phyloP scores from a whole-genome alignment of 1,140 invertebrate genomes.

The Zaprionus lachaisei region DNA sequence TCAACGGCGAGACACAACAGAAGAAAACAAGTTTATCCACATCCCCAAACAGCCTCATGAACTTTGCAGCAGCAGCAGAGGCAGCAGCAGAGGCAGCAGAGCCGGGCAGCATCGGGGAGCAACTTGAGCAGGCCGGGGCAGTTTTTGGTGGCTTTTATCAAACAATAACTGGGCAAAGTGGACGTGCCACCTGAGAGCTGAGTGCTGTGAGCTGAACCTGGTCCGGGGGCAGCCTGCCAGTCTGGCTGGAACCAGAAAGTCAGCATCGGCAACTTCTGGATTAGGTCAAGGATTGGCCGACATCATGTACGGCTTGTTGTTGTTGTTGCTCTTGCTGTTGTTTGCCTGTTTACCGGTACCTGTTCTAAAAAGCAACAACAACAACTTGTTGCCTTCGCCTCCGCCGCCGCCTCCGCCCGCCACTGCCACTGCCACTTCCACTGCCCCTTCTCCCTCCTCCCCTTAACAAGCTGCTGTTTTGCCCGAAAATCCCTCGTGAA shows the following conservation, averaged over 20 bases:
- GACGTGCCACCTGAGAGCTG: constrained; percentile 59
- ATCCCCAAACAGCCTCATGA: constrained; percentile 53
- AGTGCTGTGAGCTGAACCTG: constrained; percentile 25
- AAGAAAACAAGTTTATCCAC: constrained; percentile 78
- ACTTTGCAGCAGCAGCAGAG: constrained; percentile 16
- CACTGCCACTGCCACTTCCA: not conserved
- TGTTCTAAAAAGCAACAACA: constrained; percentile 64
- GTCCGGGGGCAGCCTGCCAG: constrained; percentile 39
- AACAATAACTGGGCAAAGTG: constrained; percentile 60
- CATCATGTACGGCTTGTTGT: constrained; percentile 38
- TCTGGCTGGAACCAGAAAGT: constrained; percentile 50
- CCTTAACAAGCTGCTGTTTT: constrained; percentile 1
- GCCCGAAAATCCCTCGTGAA: constrained; percentile 66
- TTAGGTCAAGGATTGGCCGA: constrained; percentile 83
- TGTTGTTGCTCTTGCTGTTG: constrained; percentile 67
- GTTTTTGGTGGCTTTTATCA: constrained; percentile 66
- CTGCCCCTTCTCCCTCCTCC: not conserved
- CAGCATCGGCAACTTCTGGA: constrained; percentile 70
- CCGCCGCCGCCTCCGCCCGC: not conserved
- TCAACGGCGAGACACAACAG: constrained; percentile 60
- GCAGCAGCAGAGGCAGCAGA: constrained; percentile 23
- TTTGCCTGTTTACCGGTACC: constrained; percentile 69
- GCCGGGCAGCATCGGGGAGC: constrained; percentile 29
- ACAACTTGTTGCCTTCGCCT: constrained; percentile 42
- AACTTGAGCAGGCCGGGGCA: constrained; percentile 9